phyloP scores from a whole-genome alignment of 2,888 invertebrate species.

The Acleris literana region DNA sequence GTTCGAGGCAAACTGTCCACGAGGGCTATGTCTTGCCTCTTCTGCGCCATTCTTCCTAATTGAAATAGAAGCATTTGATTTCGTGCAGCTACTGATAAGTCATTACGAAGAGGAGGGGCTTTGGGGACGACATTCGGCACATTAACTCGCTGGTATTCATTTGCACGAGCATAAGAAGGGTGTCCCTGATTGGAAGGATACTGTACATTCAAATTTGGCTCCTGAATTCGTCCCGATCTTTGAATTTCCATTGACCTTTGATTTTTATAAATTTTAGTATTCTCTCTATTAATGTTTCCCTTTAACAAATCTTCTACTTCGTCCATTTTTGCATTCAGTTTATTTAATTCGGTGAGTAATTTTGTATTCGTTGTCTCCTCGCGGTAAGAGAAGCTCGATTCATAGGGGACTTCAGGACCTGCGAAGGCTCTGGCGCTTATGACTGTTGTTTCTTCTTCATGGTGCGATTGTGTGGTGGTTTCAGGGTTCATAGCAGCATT shows the following conservation, averaged over 20 bases:
- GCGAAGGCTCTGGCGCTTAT: too few relatives aligned
- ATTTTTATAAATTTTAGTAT: background rate
- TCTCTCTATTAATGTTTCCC: constrained; percentile 32
- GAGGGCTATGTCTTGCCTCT: background rate
- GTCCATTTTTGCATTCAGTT: constrained; percentile 28
- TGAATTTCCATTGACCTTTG: background rate
- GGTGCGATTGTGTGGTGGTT: too few relatives aligned
- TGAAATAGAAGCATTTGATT: background rate
- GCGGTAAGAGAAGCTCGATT: too few relatives aligned
- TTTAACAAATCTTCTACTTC: constrained; percentile 36
- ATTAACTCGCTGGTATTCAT: background rate
- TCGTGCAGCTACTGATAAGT: constrained; percentile 3
- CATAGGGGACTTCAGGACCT: too few relatives aligned
- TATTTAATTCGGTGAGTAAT: constrained; percentile 26
- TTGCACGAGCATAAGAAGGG: background rate
- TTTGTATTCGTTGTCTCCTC: constrained; percentile 1
- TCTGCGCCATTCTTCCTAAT: background rate
- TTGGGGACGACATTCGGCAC: background rate
- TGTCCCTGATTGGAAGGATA: background rate
- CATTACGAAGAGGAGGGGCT: background rate
- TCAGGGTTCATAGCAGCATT: too few relatives aligned
- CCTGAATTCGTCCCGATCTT: background rate
- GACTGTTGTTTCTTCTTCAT: too few relatives aligned
- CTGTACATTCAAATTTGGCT: background rate
- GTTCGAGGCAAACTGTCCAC: background rate